Base-by-base conservation (phyloP, 2,888 invertebrate genomes). In the Vanessa cardui region DNA sequence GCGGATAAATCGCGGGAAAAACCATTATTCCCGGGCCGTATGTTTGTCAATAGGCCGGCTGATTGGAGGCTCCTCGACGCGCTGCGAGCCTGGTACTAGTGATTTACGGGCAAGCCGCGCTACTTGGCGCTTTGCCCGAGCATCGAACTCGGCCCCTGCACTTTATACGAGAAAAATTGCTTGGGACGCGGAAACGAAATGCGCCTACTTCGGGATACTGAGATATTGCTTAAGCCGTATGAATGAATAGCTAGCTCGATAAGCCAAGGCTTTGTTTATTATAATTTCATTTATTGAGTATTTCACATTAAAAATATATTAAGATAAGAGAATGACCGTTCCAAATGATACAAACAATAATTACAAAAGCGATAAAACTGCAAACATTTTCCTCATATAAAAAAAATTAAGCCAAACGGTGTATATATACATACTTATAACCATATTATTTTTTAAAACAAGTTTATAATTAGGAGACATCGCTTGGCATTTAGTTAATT, bases 21-120 rank as follows among this genome's bases (percentile, higher is more conserved):
- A 87, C 87, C 87, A 90, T 89, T 90, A 88, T 86, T 80, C 81
- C 76, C 79, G 78, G 81, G 83, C 84, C 85, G 87, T 90, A 89
- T 89, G 90, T 90, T 90, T 90, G 91, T 90, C 90, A 90, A 90
- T 90, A 88, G 86, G 80, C 83, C 83, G 86, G 82, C 84, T 90
- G 90, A 90, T 90, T 90, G 89, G 86, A 76, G 83, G 80, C 88
- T 88, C 84, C 82, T 85, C 83, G 80, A 76, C 77, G 81, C 83
- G 80, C 84, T 88, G 83, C 78, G 78, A 81, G 82, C 85, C 84
- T 86, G 84, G 86, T 88, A 84, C 80, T 65, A 77, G 78, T 84
- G 84, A 85, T 86, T 87, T 87, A 87, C 84, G 80, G 82, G 79
- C 82, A 80, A 80, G 79, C 80, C 83, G 85, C 81, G 84, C 86